Evolutionary conservation across 1,140 invertebrate species (phyloP), one percentile per base, ranked within the genome.

Genomic region (Mesaphorura yosii): DNA sequence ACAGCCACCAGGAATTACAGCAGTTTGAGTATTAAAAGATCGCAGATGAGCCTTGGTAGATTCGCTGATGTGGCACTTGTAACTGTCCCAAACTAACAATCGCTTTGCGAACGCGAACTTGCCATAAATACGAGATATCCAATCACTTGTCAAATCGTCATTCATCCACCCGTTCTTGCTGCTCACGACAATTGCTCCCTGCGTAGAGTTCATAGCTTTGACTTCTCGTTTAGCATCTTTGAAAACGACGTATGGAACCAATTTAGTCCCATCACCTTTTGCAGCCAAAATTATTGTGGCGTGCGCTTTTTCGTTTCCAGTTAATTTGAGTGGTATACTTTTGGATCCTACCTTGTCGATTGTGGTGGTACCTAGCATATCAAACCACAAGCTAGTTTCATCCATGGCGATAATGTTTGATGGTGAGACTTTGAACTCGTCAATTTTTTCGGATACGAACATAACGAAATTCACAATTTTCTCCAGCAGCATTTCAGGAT

Each of bases 311-410:
- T 67, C 63, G 46, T 66, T 52, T 1, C 62, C 64, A 2, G 59
- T 66, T 12, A 61, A 61, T 28, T 38, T 59, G 0, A 67, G 56
- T 5, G 28, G 3, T 6, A 54, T 28, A 27, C 34, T 40, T 23
- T 45, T 46, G n/a, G 26, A 7, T 2, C 44, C 44, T 46, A 15
- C 70, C 68, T 17, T 52, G 75, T 77, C 62, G 76, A 51, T 26
- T 1, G 48, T 51, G 15, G 34, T 40, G 22, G 39, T 25, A 17
- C 48, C 28, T 5, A 22, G 15, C 44, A 46, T 46, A 27, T 46
- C 44, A 46, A 46, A 46, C 44, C 44, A 37, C 17, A 37, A 37
- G 34, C 40, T 12, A 17, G 19, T 42, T 20, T 10, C 7, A 17
- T 19, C 40, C 10, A 42, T 42, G 6, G 40, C 40, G 6, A 42